These are phyloP conservation scores for Eulacestoma nigropectus DNA, from an alignment of 2,113 vertebrate species.

Conservation along the genomic window DNA sequence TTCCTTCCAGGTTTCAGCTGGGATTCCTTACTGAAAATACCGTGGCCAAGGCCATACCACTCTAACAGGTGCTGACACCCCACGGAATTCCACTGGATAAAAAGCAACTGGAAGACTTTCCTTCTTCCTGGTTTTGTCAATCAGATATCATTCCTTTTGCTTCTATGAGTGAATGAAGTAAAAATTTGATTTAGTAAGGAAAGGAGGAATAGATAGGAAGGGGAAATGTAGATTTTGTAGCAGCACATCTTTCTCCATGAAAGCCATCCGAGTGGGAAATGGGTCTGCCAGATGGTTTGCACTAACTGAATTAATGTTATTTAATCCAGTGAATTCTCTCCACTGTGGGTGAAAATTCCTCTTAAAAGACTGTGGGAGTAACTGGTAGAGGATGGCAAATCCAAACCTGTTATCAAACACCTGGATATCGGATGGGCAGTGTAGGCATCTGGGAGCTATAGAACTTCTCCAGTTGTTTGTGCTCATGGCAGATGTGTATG, in stretches of 20 bases:
- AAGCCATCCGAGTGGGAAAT: background rate
- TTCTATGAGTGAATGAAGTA: background rate
- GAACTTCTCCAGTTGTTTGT: background rate
- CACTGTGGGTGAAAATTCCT: accelerated
- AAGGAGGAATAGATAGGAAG: background rate
- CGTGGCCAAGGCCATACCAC: background rate
- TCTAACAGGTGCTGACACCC: background rate
- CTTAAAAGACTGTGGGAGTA: background rate
- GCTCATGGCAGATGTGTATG: background rate
- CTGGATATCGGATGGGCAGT: background rate
- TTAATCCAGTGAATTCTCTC: background rate
- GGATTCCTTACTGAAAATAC: background rate
- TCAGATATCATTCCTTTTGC: background rate
- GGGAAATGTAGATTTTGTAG: background rate
- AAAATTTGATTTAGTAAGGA: background rate
- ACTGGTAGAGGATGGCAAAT: background rate
- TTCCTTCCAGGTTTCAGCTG: background rate
- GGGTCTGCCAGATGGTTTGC: background rate
- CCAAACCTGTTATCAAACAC: background rate
- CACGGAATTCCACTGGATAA: background rate
- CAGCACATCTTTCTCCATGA: background rate
- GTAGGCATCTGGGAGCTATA: background rate
- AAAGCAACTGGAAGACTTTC: background rate
- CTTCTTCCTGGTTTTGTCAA: background rate
- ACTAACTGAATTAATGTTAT: background rate